Base-by-base conservation (phyloP, 2,113 vertebrate genomes). In the Panthera tigris region DNA sequence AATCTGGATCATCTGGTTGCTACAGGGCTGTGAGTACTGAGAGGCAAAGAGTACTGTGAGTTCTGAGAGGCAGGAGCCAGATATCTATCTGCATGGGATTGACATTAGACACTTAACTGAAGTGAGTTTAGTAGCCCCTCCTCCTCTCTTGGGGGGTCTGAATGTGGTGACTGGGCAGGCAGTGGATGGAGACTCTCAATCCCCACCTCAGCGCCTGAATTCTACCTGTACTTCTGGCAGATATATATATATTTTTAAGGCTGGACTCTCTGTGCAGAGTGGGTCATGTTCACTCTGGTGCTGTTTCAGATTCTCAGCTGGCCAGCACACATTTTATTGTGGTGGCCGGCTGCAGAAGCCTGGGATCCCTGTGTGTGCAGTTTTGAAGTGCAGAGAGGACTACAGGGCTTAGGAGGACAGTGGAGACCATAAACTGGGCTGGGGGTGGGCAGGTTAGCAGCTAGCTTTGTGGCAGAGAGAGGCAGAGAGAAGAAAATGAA, bases 291-390 rank as follows among this genome's bases (percentile, higher is more conserved):
- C 4, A 3, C 85, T 68, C 8, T 61, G 39, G 52, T 86, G 89
- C 63, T 95, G 10, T 48, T 74, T 73, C 80, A 82, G 89, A 95
- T 82, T 91, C 66, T 57, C 63, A 87, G 86, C 66, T 36, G 68
- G 52, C 82, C 82, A 48, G 81, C 94, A 48, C 33, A 16, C 7
- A 7, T 45, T 73, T 12, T 65, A 21, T 39, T 25, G 18, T 8
- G 36, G 27, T 55, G 66, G 82, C 36, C 65, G 36, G 5, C 11
- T 57, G 50, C 48, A 69, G 71, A 78, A 23, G 27, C 39, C 71
- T 3, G 8, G 80, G 61, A 41, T 39, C 52, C 57, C 4, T 29
- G 27, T 55, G n/a, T 73, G 36, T 68, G 78, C 33, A 36, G 45
- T 50, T 74, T 63, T 82, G 90, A 91, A 18, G 5, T 4, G 50